Conservation (phyloP, 2,888 invertebrate species). For the Eumacrocentrus americanus region DNA sequence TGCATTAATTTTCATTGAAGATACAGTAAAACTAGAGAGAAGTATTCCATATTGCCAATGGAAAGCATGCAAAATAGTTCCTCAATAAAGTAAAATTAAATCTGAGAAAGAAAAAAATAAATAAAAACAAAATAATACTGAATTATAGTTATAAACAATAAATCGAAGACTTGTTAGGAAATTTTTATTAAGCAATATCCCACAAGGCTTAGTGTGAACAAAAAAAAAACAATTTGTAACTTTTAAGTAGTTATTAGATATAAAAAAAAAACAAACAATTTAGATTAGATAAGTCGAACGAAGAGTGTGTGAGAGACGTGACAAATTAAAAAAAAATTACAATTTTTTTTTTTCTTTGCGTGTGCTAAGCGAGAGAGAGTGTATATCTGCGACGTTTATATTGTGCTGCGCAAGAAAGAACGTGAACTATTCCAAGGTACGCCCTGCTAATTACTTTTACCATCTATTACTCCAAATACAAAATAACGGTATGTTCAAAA, state of each 20-base stretch:
- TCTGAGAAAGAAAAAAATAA: constrained; percentile 31
- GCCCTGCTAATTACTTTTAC: constrained; percentile 59
- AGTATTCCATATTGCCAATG: constrained; percentile 32
- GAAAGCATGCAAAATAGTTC: constrained; percentile 56
- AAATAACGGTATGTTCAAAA: constrained; percentile 56
- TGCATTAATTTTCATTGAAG: constrained; percentile 27
- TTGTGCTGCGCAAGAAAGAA: constrained; percentile 63
- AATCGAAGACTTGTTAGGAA: constrained; percentile 52
- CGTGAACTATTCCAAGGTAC: constrained; percentile 63
- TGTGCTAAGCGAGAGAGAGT: constrained; percentile 48
- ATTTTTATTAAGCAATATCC: constrained; percentile 57
- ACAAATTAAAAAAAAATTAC: constrained; percentile 31
- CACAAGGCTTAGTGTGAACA: constrained; percentile 51
- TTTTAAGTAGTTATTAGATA: constrained; percentile 24
- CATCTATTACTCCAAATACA: constrained; percentile 57
- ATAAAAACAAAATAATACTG: constrained; percentile 14
- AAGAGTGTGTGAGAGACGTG: constrained; percentile 35
- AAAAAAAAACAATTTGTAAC: constrained; percentile 32
- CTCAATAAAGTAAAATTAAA: constrained; percentile 50
- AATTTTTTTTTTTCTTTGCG: constrained; percentile 35
- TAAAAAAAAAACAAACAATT: constrained; percentile 1
- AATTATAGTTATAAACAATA: not conserved
- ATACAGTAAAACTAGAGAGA: constrained; percentile 15
- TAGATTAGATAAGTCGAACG: constrained; percentile 15
- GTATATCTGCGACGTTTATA: constrained; percentile 60